These are phyloP conservation scores for Xestia ashworthii DNA, from an alignment of 2,888 invertebrate species.

Conservation along the genomic window DNA sequence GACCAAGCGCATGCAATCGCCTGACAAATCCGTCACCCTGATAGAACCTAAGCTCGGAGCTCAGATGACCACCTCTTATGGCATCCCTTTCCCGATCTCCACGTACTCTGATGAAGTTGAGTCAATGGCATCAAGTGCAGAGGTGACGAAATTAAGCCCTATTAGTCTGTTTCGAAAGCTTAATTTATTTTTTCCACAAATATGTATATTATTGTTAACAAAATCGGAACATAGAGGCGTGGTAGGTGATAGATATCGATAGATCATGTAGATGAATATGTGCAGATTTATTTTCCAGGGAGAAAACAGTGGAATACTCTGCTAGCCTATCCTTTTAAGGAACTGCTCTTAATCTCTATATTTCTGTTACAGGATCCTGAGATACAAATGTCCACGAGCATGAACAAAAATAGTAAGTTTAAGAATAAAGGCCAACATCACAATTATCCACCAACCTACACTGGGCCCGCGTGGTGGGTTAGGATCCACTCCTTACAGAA, in stretches of 20 bases:
- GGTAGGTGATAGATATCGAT: no score
- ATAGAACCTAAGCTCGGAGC: background rate
- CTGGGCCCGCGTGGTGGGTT: background rate
- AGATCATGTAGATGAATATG: no score
- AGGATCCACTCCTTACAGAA: background rate
- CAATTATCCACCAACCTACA: background rate
- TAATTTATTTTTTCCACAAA: no score
- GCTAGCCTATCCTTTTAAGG: no score
- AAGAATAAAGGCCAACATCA: background rate
- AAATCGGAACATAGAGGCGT: no score
- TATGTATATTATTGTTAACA: no score
- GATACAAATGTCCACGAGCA: conserved; percentile 18
- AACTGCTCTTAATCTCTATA: background rate
- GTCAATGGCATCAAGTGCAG: conserved; percentile 6
- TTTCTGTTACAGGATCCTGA: conserved; percentile 33
- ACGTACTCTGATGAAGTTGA: background rate
- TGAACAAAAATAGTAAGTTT: conserved; percentile 51
- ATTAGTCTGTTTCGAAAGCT: no score
- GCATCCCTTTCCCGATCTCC: conserved; percentile 7
- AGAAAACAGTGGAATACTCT: no score
- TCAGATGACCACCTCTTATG: background rate
- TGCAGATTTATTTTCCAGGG: no score
- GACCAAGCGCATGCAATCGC: background rate
- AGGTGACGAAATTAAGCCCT: conserved; percentile 4
- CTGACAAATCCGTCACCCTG: conserved; percentile 29